A percentile compares a stretch with the other conserved stretches of the same genome.
phyloP scores from a whole-genome alignment of 2,797 vertebrate species.

The Acanthurus lineatus region DNA sequence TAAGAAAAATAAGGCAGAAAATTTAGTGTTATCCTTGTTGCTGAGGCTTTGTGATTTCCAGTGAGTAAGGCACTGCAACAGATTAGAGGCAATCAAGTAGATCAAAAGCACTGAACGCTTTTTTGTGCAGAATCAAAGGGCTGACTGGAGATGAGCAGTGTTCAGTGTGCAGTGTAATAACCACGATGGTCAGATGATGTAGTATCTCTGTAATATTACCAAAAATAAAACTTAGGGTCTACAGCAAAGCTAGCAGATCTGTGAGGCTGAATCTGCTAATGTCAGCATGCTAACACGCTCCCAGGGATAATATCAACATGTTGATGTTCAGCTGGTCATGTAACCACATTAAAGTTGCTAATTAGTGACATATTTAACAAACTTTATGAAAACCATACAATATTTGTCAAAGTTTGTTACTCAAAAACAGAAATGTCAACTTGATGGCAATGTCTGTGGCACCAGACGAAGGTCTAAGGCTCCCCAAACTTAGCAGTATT shows the following conservation, averaged over 20 bases:
- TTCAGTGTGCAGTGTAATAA: constrained; percentile 23
- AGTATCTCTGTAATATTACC: constrained; percentile 25
- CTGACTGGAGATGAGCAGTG: constrained; percentile 23
- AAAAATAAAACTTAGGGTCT: too few relatives aligned
- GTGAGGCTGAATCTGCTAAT: neutral
- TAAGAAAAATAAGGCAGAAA: neutral
- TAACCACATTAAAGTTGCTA: neutral
- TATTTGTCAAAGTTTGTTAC: neutral
- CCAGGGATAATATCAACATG: too few relatives aligned
- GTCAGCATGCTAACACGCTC: neutral
- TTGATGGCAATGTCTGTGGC: neutral
- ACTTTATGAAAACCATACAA: neutral
- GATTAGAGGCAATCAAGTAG: constrained; percentile 43
- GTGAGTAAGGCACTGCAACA: constrained; percentile 18
- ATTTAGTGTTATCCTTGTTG: constrained; percentile 14
- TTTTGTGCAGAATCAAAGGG: constrained; percentile 49
- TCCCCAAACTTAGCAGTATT: neutral
- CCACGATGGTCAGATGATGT: constrained; percentile 1
- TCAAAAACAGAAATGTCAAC: neutral
- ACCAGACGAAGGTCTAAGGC: neutral
- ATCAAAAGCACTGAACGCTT: constrained; percentile 32
- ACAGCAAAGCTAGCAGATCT: neutral
- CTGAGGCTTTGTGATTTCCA: constrained; percentile 20
- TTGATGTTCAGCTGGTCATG: neutral
- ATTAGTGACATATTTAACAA: neutral